Evolutionary conservation across 2,888 invertebrate genomes (phyloP).

Genomic region (Geophilus truncorum): DNA sequence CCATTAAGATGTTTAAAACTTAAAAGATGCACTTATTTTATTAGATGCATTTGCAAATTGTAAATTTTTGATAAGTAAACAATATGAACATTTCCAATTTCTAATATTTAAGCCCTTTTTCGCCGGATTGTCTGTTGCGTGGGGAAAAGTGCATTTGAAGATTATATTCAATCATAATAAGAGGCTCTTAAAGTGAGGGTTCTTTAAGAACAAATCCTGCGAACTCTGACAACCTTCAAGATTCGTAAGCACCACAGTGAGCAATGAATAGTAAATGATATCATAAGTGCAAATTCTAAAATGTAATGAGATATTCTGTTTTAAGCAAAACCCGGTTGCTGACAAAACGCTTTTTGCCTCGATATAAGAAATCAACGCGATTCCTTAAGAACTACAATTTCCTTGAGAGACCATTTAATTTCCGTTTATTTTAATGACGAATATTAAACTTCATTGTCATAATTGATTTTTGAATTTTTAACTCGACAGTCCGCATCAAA

Average conservation of each 20-base stretch:
- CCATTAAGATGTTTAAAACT: no score
- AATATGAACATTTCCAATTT: background rate
- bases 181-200: conserved; percentile 1
- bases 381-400: background rate
- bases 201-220: background rate
- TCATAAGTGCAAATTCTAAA: background rate
- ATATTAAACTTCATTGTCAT: background rate
- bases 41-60: background rate
- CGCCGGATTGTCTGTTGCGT: background rate
- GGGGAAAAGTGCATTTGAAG: conserved; percentile 14
- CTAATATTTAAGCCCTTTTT: background rate
- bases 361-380: background rate
- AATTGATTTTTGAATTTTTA: background rate
- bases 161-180: conserved; percentile 17
- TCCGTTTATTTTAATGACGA: background rate
- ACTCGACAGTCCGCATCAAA: no score
- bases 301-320: background rate
- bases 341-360: background rate
- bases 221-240: background rate
- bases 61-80: background rate
- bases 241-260: background rate
- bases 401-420: background rate
- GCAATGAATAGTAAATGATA: conserved; percentile 18
- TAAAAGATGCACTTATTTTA: background rate
- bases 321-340: background rate